Percentiles rank a stretch among this genome's conserved stretches.
phyloP scores from a whole-genome alignment of 2,797 vertebrate genomes.

The Acropternis orthonyx region DNA sequence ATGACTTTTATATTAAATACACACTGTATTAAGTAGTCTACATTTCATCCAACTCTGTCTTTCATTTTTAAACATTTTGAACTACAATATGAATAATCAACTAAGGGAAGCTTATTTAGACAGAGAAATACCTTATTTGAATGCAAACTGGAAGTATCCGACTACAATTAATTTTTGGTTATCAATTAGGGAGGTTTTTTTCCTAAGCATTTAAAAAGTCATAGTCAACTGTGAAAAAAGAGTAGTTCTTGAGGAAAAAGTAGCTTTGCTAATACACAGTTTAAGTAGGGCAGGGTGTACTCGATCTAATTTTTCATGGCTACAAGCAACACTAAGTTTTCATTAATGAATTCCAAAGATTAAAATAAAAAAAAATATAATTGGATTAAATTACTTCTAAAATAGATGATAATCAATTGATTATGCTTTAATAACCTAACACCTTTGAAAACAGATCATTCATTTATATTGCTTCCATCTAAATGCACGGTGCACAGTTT shows the following conservation, averaged over 20 bases:
- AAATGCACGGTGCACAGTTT: background rate
- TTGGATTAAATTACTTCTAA: constrained; percentile 75
- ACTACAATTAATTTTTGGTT: constrained; percentile 78
- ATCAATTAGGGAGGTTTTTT: constrained; percentile 74
- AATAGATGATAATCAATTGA: constrained; percentile 73
- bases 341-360: constrained; percentile 74
- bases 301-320: constrained; percentile 69
- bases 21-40: constrained; percentile 83
- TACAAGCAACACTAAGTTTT: constrained; percentile 66
- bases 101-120: constrained; percentile 76
- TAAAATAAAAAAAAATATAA: constrained; percentile 69
- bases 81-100: constrained; percentile 81
- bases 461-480: background rate
- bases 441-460: constrained; percentile 19
- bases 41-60: constrained; percentile 78
- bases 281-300: constrained; percentile 69
- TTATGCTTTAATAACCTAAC: constrained; percentile 62
- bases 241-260: constrained; percentile 35
- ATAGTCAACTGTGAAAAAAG: constrained; percentile 46
- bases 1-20: constrained; percentile 87
- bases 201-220: constrained; percentile 58
- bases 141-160: constrained; percentile 70
- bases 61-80: constrained; percentile 82
- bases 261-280: constrained; percentile 23
- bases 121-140: constrained; percentile 76